phyloP scores from a whole-genome alignment of 2,888 invertebrate genomes.

The Pecten maximus region DNA sequence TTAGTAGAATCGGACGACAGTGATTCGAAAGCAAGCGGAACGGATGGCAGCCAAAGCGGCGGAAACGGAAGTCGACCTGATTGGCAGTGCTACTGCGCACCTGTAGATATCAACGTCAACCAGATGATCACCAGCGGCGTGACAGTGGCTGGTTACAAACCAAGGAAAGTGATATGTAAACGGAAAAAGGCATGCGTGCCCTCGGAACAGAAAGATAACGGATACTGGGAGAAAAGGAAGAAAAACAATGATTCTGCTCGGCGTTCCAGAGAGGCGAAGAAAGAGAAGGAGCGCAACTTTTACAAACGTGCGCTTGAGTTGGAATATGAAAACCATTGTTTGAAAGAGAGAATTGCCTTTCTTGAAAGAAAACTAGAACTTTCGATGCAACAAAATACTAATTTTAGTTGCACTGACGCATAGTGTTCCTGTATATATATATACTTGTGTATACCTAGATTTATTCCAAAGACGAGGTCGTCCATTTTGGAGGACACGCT shows the following conservation, averaged over 20 bases:
- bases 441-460: conserved; percentile 33
- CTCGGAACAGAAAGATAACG: conserved; percentile 60
- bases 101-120: conserved; percentile 63
- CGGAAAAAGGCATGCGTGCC: conserved; percentile 60
- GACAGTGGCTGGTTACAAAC: conserved; percentile 71
- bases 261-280: conserved; percentile 72
- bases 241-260: conserved; percentile 77
- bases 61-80: conserved; percentile 38
- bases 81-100: conserved; percentile 37
- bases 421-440: conserved; percentile 28
- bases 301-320: conserved; percentile 70
- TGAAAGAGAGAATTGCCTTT: conserved; percentile 67
- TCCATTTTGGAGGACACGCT: conserved; percentile 31
- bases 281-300: conserved; percentile 74
- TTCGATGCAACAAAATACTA: conserved; percentile 54
- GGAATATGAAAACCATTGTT: conserved; percentile 70
- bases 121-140: conserved; percentile 69
- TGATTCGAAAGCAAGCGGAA: conserved; percentile 53
- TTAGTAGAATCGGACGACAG: conserved; percentile 53
- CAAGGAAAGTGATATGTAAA: conserved; percentile 66
- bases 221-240: conserved; percentile 72
- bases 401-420: conserved; percentile 45
- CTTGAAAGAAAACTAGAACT: conserved; percentile 62
- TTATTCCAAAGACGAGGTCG: conserved; percentile 24
- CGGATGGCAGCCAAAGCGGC: conserved; percentile 48